Evolutionary conservation across 2,888 invertebrate genomes (phyloP).

Genomic region (Candidula unifasciata): DNA sequence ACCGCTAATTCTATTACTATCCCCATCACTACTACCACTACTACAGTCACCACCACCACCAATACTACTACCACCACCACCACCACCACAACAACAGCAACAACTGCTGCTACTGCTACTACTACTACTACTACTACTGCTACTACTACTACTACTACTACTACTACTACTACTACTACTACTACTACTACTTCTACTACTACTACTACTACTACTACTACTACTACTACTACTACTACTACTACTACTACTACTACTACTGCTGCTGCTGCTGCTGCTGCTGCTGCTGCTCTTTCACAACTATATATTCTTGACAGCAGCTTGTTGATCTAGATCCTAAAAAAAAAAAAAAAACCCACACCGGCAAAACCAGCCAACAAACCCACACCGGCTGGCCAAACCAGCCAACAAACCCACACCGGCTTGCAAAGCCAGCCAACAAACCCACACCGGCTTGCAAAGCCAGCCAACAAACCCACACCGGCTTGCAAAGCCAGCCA

Average conservation of each 20-base stretch:
- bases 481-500: too few relatives aligned
- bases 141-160: neutral
- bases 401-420: neutral
- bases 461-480: neutral
- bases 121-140: neutral
- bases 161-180: neutral
- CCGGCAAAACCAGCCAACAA: neutral
- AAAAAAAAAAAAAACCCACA: too few relatives aligned
- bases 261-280: neutral
- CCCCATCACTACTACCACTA: too few relatives aligned
- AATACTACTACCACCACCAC: neutral
- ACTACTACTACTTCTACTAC: slow-evolving; percentile 25
- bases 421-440: too few relatives aligned
- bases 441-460: neutral
- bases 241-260: slow-evolving; percentile 35
- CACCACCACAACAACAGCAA: neutral
- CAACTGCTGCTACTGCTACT: neutral
- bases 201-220: slow-evolving; percentile 36
- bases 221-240: slow-evolving; percentile 33
- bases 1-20: too few relatives aligned
- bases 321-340: too few relatives aligned
- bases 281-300: neutral
- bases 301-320: neutral
- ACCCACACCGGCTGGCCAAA: neutral
- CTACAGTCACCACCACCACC: too few relatives aligned